Percentiles rank a stretch among this genome's conserved stretches.
phyloP scores from a whole-genome alignment of 2,113 vertebrate genomes.

The Apodemus sylvaticus region DNA sequence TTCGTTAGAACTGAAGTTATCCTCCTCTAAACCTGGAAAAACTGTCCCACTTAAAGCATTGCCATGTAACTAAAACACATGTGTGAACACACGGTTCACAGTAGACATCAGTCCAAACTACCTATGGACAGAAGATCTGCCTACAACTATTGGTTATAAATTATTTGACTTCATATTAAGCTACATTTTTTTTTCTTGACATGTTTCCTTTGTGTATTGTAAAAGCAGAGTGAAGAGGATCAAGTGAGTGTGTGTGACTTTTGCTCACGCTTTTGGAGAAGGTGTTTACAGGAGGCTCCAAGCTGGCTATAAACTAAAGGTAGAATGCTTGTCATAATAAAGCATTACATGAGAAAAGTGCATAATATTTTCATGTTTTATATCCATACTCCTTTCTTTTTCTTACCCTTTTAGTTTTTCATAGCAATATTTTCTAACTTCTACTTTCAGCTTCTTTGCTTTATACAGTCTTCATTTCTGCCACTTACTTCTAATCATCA shows the following conservation, averaged over 20 bases:
- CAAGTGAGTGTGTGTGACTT: not conserved
- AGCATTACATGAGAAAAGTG: not conserved
- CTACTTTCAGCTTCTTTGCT: not conserved
- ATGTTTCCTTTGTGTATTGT: not conserved
- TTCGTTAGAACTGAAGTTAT: not conserved
- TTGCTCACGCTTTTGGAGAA: not conserved
- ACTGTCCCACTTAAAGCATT: not conserved
- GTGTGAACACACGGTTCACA: not conserved
- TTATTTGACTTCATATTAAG: not conserved
- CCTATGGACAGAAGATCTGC: not conserved
- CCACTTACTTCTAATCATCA: not conserved
- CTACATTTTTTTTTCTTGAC: not conserved
- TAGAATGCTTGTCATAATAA: not conserved
- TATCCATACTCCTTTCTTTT: not conserved
- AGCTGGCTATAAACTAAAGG: not conserved
- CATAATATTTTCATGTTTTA: not conserved
- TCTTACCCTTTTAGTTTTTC: not conserved
- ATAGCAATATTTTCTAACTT: not conserved
- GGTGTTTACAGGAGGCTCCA: not conserved
- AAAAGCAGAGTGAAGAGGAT: not conserved
- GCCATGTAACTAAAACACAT: not conserved
- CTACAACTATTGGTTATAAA: not conserved
- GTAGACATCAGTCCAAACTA: not conserved
- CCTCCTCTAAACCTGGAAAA: slow-evolving; percentile 1
- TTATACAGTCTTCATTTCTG: not conserved